phyloP scores from a whole-genome alignment of 2,113 vertebrate genomes.

The Leptobrachium ailaonicum region DNA sequence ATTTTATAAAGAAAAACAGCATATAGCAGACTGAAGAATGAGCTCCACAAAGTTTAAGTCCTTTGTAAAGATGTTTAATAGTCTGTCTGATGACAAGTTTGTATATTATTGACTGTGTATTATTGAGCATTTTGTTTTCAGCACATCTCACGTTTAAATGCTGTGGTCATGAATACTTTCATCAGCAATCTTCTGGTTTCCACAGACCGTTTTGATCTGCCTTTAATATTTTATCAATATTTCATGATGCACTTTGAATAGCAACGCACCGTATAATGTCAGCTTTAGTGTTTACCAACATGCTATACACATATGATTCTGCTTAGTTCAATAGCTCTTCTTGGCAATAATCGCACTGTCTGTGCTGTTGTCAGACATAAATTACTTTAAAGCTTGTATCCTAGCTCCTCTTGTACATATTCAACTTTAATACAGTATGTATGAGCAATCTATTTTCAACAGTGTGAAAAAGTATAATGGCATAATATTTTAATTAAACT shows the following conservation, averaged over 20 bases:
- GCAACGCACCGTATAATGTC: slow-evolving; percentile 13
- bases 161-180: slow-evolving; percentile 6
- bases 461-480: slow-evolving; percentile 8
- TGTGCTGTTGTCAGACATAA: not conserved
- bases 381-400: not conserved
- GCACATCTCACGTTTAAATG: not conserved
- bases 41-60: too few species aligned
- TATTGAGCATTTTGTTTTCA: not conserved
- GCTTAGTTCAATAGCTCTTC: slow-evolving; percentile 13
- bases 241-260: slow-evolving; percentile 20
- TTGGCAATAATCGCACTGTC: not conserved
- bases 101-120: not conserved
- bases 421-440: not conserved
- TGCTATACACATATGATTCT: slow-evolving; percentile 1
- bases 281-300: slow-evolving; percentile 19
- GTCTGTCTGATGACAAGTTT: not conserved
- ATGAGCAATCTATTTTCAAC: slow-evolving; percentile 25
- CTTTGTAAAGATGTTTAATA: too few species aligned
- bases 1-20: too few species aligned
- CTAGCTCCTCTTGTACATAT: not conserved
- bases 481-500: slow-evolving; percentile 36
- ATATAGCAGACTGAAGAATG: too few species aligned
- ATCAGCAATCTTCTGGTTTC: slow-evolving; percentile 10
- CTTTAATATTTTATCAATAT: slow-evolving; percentile 40
- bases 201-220: slow-evolving; percentile 8